Evolutionary conservation across 2,113 vertebrate species (phyloP), one percentile per base, ranked within the genome.

Genomic region (Neodontobutis hainanensis): DNA sequence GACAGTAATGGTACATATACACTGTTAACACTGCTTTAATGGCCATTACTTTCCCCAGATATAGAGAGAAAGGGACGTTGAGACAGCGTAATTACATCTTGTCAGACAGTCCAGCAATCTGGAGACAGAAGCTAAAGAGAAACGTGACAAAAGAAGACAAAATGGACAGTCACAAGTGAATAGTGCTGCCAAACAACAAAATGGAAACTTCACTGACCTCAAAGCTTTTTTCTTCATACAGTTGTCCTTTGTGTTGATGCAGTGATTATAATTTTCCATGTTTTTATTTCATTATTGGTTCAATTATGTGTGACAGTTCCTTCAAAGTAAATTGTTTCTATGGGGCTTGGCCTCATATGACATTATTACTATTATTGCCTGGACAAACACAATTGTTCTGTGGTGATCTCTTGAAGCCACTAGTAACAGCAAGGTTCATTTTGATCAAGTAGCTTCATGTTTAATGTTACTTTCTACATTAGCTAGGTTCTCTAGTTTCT

Each of bases 41-140:
- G 44, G 52, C 15, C 65, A 32, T 65, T 62, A 52, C 52, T 51
- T 56, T 40, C 50, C 38, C 50, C 67, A 55, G 61, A 36, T 57
- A 14, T n/a, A 47, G 27, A 40, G 49, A 46, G 42, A 62, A 44
- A 52, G 51, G 58, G 48, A 49, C 50, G 16, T 8, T 59, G 27
- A 57, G 63, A 72, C 75, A 65, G 50, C 12, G 8, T 77, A 73
- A 77, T 77, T 60, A 68, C 65, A 64, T 52, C 73, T 57, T 76
- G 69, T 63, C 76, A 69, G 43, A 8, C 5, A 61, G 55, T 46
- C 16, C 36, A 36, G 52, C 61, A 35, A 27, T 27, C 52, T 3
- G 57, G 11, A 67, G 70, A 70, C 53, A 66, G 44, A 51, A 64
- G 60, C 55, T 40, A 66, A 42, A 58, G 55, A 61, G 16, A 43